Evolutionary conservation across 2,113 vertebrate genomes (phyloP).

Genomic region (Oryctolagus cuniculus): DNA sequence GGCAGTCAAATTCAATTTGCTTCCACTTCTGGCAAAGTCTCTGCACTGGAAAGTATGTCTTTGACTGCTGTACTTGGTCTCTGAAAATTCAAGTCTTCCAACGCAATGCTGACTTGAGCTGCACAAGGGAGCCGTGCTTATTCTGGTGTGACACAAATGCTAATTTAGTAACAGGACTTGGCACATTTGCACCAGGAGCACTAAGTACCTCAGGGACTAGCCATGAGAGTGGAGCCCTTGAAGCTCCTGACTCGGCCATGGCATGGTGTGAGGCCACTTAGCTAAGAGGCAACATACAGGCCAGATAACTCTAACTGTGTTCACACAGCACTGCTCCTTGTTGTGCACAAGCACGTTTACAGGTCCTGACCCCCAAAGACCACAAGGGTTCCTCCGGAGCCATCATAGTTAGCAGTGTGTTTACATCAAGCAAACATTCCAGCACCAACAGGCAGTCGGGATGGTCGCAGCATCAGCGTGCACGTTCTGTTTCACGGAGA

Average conservation of each 20-base stretch:
- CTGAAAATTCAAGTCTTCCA: not conserved
- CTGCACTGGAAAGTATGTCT: not conserved
- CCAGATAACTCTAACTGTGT: constrained; percentile 38
- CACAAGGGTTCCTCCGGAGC: constrained; percentile 66
- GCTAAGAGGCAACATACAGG: constrained; percentile 20
- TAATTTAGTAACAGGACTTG: constrained; percentile 19
- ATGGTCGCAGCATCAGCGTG: not conserved
- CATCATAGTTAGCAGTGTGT: constrained; percentile 36
- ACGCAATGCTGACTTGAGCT: constrained; percentile 13
- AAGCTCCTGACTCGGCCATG: constrained; percentile 42
- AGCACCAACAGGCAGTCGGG: not conserved
- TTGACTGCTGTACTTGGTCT: not conserved
- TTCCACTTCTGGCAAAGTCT: constrained; percentile 31
- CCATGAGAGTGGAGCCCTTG: not conserved
- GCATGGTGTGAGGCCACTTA: not conserved
- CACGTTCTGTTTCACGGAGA: not conserved
- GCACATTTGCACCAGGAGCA: not conserved
- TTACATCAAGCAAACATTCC: constrained; percentile 54
- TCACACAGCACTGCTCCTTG: constrained; percentile 51
- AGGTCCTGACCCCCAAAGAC: constrained; percentile 69
- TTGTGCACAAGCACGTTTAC: constrained; percentile 39
- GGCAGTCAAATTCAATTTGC: not conserved
- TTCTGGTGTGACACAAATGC: constrained; percentile 34
- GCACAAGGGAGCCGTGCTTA: not conserved
- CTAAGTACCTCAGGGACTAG: constrained; percentile 11